These are phyloP conservation scores for Nibea coibor DNA, from an alignment of 2,113 vertebrate genomes.

Conservation along the genomic window DNA sequence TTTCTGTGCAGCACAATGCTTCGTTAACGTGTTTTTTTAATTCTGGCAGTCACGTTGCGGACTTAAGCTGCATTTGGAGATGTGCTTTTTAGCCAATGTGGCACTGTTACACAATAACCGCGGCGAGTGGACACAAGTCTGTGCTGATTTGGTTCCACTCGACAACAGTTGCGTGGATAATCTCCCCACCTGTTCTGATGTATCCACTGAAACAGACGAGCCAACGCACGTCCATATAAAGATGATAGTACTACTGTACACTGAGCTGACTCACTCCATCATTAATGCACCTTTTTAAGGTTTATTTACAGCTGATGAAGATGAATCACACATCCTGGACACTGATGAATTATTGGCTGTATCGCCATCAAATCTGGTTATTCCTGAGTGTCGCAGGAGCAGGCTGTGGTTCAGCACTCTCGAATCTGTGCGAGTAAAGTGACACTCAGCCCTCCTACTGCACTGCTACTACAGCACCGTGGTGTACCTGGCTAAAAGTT, in stretches of 20 bases:
- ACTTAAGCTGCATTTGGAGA: too few relatives aligned
- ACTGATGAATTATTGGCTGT: not conserved
- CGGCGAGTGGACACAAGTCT: not conserved
- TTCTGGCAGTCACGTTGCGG: not conserved
- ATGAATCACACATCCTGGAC: not conserved
- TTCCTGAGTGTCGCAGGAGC: not conserved
- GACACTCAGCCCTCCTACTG: not conserved
- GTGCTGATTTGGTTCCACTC: slow-evolving; percentile 16
- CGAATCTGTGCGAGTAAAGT: not conserved
- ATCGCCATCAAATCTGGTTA: not conserved
- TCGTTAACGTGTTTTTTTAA: not conserved
- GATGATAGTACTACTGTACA: not conserved
- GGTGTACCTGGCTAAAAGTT: slow-evolving; percentile 5
- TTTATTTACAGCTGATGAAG: slow-evolving; percentile 5
- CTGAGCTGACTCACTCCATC: not conserved
- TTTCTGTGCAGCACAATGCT: slow-evolving; percentile 3
- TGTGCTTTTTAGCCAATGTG: not conserved
- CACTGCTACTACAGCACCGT: not conserved
- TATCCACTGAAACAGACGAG: not conserved
- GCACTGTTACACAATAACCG: not conserved
- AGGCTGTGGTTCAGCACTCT: not conserved
- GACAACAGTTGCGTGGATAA: slow-evolving; percentile 31
- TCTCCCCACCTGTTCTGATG: slow-evolving; percentile 24
- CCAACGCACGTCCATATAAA: not conserved
- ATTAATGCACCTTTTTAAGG: slow-evolving; percentile 1